Evolutionary conservation across 2,797 vertebrate genomes (phyloP).

Genomic region (Salarias fasciatus): DNA sequence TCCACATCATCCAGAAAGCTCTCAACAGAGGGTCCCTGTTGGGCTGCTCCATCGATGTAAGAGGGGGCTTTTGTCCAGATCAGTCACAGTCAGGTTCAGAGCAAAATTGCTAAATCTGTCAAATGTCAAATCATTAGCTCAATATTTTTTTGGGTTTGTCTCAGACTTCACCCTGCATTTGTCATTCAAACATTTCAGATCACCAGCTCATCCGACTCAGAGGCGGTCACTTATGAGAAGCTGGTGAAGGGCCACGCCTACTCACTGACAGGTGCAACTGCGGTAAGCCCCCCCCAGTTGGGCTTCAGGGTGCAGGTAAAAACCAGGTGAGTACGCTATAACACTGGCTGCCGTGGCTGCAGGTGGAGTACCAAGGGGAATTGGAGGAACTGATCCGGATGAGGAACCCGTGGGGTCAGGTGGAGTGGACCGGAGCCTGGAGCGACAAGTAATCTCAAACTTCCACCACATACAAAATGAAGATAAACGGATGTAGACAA

Average conservation of each 20-base stretch:
- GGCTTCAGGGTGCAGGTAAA: too few relatives aligned
- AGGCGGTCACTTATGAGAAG: conserved; percentile 83
- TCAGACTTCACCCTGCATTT: not conserved
- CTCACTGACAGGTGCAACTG: conserved; percentile 85
- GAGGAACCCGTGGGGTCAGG: conserved; percentile 91
- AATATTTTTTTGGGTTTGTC: too few relatives aligned
- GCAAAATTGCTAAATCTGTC: too few relatives aligned
- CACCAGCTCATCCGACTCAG: conserved; percentile 75
- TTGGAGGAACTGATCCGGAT: conserved; percentile 86
- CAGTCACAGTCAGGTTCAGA: too few relatives aligned
- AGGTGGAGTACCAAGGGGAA: conserved; percentile 84
- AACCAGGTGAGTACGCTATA: not conserved
- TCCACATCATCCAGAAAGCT: conserved; percentile 90
- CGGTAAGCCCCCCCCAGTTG: conserved; percentile 72
- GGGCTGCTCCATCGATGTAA: conserved; percentile 90
- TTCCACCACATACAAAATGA: too few relatives aligned
- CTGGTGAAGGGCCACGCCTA: conserved; percentile 90
- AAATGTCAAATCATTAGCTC: too few relatives aligned
- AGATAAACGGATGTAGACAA: too few relatives aligned
- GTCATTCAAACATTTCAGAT: conserved; percentile 67
- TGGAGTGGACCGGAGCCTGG: conserved; percentile 92
- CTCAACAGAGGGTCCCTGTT: conserved; percentile 86
- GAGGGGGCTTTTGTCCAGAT: too few relatives aligned
- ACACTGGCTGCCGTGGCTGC: conserved; percentile 27
- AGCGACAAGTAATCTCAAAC: conserved; percentile 74